Conservation (phyloP, 1,140 invertebrate species). For the Gryon sp. region DNA sequence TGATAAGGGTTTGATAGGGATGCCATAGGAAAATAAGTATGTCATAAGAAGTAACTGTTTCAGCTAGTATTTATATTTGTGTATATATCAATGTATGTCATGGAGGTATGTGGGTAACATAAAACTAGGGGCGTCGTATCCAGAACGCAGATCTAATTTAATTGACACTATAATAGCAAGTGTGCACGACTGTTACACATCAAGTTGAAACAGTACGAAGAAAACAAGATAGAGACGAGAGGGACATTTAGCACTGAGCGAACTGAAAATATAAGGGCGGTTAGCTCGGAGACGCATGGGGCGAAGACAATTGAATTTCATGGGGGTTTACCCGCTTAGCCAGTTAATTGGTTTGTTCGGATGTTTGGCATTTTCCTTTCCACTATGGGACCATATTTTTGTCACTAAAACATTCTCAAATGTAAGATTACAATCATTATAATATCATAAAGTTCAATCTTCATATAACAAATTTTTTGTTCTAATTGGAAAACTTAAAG, state of each 20-base stretch:
- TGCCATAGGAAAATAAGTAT: too few species aligned
- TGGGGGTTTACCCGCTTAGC: slow-evolving; percentile 77
- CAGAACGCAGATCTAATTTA: slow-evolving; percentile 70
- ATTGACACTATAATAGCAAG: slow-evolving; percentile 76
- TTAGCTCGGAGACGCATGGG: slow-evolving; percentile 73
- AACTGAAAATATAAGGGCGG: slow-evolving; percentile 77
- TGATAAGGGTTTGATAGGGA: too few species aligned
- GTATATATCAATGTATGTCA: slow-evolving; percentile 45
- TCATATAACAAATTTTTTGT: too few species aligned
- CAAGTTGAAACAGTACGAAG: slow-evolving; percentile 28
- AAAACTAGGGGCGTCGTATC: slow-evolving; percentile 29
- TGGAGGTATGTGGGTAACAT: slow-evolving; percentile 41
- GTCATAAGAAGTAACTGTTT: too few species aligned
- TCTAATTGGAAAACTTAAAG: too few species aligned
- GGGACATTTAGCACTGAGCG: slow-evolving; percentile 51
- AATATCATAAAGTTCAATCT: too few species aligned
- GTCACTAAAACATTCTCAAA: slow-evolving; percentile 1
- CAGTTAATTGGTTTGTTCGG: slow-evolving; percentile 78
- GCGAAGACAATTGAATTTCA: slow-evolving; percentile 79
- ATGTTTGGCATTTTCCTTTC: slow-evolving; percentile 70
- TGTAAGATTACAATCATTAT: too few species aligned
- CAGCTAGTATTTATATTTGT: too few species aligned
- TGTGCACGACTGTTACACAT: slow-evolving; percentile 68
- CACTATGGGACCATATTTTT: slow-evolving; percentile 38
- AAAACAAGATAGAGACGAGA: slow-evolving; percentile 49